Percentiles rank a stretch among this genome's conserved stretches.
phyloP scores from a whole-genome alignment of 2,888 invertebrate species.

The Pachymerium ferrugineum region DNA sequence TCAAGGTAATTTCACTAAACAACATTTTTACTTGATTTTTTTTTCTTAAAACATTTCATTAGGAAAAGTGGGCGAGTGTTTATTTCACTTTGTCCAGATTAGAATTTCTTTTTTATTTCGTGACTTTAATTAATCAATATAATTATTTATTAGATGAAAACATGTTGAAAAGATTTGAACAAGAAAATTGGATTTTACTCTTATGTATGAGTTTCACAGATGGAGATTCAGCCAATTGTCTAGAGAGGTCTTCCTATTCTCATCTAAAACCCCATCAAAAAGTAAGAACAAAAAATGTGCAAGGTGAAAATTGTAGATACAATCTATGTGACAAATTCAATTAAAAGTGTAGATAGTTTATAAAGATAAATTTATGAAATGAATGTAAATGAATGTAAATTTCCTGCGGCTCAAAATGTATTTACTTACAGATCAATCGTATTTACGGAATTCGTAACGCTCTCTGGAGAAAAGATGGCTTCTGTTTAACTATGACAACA shows the following conservation, averaged over 20 bases:
- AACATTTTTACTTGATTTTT: no score
- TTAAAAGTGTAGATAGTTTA: background rate
- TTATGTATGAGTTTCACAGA: slow-evolving; percentile 41
- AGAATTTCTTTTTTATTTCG: background rate
- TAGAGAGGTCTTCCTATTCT: slow-evolving; percentile 37
- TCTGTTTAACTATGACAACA: slow-evolving; percentile 40
- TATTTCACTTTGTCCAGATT: no score
- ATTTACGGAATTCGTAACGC: slow-evolving; percentile 40
- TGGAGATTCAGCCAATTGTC: slow-evolving; percentile 38
- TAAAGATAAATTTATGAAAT: no score
- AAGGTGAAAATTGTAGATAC: background rate
- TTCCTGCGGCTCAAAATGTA: no score
- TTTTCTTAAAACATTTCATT: no score
- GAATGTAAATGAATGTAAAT: no score
- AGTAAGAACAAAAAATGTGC: slow-evolving; percentile 17
- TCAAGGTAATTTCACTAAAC: background rate
- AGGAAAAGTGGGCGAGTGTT: no score
- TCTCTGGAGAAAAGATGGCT: slow-evolving; percentile 40
- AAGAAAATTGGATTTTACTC: slow-evolving; percentile 39
- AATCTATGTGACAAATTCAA: background rate
- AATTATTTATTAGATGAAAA: background rate
- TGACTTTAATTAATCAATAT: no score
- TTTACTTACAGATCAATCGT: slow-evolving; percentile 39
- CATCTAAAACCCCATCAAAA: slow-evolving; percentile 36
- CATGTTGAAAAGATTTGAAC: background rate